Evolutionary conservation across 1,140 invertebrate genomes (phyloP).

Genomic region (Steinernema feltiae): DNA sequence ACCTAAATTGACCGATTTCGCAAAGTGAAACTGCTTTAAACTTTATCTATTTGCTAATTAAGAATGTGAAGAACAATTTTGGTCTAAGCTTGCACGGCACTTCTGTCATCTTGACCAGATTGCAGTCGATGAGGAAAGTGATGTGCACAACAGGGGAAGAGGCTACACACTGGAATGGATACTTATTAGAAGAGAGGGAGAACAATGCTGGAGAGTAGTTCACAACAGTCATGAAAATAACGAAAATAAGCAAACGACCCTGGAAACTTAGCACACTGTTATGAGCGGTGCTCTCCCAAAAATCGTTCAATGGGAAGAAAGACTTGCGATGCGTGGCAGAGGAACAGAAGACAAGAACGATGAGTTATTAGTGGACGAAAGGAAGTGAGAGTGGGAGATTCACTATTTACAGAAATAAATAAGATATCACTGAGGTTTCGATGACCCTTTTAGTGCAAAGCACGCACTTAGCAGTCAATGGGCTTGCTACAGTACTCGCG

Average conservation of each 20-base stretch:
- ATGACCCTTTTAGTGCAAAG: neutral
- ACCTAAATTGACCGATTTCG: neutral
- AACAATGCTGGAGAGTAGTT: slow-evolving; percentile 1
- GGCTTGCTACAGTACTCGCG: slow-evolving; percentile 34
- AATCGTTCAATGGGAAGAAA: neutral
- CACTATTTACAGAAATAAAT: slow-evolving; percentile 14
- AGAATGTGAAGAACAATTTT: neutral
- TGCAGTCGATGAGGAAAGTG: neutral
- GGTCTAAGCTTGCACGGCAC: slow-evolving; percentile 2
- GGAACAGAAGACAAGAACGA: neutral
- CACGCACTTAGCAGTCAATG: slow-evolving; percentile 25
- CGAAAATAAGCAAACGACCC: neutral
- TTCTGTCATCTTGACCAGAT: neutral
- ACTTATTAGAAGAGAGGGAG: neutral
- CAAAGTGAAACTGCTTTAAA: neutral
- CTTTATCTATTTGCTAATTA: too few species aligned
- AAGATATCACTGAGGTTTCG: slow-evolving; percentile 10
- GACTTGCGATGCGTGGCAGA: neutral
- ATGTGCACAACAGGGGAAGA: neutral
- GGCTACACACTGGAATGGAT: neutral
- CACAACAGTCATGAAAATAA: neutral
- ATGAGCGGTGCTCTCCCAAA: neutral
- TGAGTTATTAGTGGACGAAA: neutral
- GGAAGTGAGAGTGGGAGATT: neutral
- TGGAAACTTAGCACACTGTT: slow-evolving; percentile 9